Evolutionary conservation across 1,140 invertebrate species (phyloP).

Genomic region (Drosophila ohnishii): DNA sequence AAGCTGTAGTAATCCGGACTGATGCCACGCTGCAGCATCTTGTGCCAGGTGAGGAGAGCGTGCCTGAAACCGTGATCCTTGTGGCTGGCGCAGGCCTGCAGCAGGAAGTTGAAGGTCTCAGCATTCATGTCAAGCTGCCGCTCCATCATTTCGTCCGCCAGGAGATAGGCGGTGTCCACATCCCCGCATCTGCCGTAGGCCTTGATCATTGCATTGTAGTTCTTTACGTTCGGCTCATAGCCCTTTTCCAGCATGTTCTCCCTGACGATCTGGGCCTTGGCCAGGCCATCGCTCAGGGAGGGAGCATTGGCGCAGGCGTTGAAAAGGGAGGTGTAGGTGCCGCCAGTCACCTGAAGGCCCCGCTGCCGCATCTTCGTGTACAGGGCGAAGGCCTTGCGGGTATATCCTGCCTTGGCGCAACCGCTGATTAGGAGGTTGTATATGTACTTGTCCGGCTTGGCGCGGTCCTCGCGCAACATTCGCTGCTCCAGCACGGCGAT

Average conservation of each 20-base stretch:
- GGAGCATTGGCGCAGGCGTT: constrained; percentile 94
- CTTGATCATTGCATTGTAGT: constrained; percentile 95
- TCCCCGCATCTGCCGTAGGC: constrained; percentile 93
- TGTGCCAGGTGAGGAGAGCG: constrained; percentile 92
- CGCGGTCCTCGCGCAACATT: constrained; percentile 90
- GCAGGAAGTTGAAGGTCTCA: constrained; percentile 90
- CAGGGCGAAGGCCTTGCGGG: constrained; percentile 92
- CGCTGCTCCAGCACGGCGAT: constrained; percentile 89
- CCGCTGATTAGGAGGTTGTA: constrained; percentile 91
- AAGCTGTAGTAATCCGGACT: constrained; percentile 89
- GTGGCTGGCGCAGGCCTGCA: constrained; percentile 92
- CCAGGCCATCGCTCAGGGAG: constrained; percentile 86
- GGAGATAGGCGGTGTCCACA: constrained; percentile 88
- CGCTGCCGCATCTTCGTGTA: constrained; percentile 92
- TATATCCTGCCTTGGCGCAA: constrained; percentile 91
- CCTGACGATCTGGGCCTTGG: constrained; percentile 87
- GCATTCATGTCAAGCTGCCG: constrained; percentile 86
- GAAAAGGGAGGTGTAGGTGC: constrained; percentile 92
- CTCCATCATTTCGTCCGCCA: constrained; percentile 92
- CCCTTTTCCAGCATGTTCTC: constrained; percentile 88
- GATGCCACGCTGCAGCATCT: constrained; percentile 88
- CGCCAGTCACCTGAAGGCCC: constrained; percentile 86
- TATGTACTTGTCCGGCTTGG: constrained; percentile 90
- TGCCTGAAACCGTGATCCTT: constrained; percentile 90
- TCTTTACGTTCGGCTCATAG: constrained; percentile 88